Percentiles rank a stretch among this genome's conserved stretches.
Conservation (phyloP, 2,797 vertebrate species). For the Cyprinella venusta region DNA sequence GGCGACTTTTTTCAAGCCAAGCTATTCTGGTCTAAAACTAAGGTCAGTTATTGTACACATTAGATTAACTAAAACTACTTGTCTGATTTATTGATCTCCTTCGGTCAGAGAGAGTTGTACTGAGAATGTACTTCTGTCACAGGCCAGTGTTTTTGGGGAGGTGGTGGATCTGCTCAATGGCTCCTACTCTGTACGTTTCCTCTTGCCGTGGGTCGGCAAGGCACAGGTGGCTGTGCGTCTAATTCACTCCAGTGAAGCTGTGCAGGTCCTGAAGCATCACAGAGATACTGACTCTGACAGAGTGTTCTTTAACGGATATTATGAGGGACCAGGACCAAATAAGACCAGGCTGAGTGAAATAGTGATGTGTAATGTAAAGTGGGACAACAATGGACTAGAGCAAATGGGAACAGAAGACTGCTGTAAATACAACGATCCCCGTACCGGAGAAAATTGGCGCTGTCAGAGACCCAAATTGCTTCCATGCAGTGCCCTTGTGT, state of each 20-base stretch:
- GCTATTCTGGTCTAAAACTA: constrained; percentile 77
- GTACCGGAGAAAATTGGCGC: constrained; percentile 81
- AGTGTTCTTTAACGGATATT: constrained; percentile 82
- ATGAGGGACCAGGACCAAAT: constrained; percentile 69
- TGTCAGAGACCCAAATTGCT: constrained; percentile 81
- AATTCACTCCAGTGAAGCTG: constrained; percentile 82
- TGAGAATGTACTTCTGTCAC: not conserved
- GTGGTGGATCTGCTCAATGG: constrained; percentile 61
- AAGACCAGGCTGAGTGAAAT: constrained; percentile 67
- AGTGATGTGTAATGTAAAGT: constrained; percentile 75
- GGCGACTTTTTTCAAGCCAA: constrained; percentile 83
- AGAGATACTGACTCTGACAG: constrained; percentile 79
- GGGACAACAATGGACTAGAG: constrained; percentile 36
- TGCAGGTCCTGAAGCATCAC: constrained; percentile 77
- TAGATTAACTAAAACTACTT: not conserved
- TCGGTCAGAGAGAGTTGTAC: not conserved
- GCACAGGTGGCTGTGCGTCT: constrained; percentile 78
- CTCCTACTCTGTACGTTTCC: constrained; percentile 79
- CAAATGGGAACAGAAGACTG: constrained; percentile 73
- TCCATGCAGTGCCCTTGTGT: constrained; percentile 79
- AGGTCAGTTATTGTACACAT: constrained; percentile 57
- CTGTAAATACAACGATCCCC: constrained; percentile 82
- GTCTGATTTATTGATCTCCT: not conserved
- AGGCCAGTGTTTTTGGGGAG: constrained; percentile 45
- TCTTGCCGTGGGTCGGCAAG: constrained; percentile 80